A percentile compares a stretch with the other conserved stretches of the same genome.
phyloP scores from a whole-genome alignment of 2,797 vertebrate genomes.

The Myiotriccus ornatus region DNA sequence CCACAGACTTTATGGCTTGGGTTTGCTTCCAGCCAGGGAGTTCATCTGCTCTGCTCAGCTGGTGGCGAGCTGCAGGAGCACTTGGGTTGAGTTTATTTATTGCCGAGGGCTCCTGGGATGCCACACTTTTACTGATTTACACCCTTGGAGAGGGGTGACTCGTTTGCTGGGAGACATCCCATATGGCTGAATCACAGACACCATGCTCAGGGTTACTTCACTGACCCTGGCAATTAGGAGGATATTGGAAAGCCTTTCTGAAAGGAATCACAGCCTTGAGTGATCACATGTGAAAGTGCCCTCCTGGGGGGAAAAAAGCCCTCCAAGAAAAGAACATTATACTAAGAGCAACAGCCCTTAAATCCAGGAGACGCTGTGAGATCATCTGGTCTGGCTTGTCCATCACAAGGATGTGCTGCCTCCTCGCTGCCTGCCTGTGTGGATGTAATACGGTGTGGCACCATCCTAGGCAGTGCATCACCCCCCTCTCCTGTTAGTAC shows the following conservation, averaged over 20 bases:
- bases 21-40: neutral
- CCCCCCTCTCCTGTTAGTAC: neutral
- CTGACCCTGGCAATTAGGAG: neutral
- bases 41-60: neutral
- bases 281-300: neutral
- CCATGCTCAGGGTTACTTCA: neutral
- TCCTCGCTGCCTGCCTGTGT: rapidly evolving
- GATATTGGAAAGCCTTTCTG: neutral
- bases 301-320: rapidly evolving
- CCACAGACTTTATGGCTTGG: neutral
- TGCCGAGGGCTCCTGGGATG: neutral
- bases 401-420: neutral
- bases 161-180: neutral
- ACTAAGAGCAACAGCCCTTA: neutral
- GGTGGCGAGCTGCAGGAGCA: neutral
- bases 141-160: neutral
- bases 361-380: neutral
- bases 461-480: neutral
- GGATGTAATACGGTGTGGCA: neutral
- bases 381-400: neutral
- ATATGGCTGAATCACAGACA: neutral
- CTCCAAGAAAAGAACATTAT: neutral
- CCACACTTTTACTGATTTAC: neutral
- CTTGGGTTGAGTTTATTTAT: conserved; percentile 7
- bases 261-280: neutral